These are phyloP conservation scores for Coendou prehensilis DNA, from an alignment of 2,797 vertebrate species.

Conservation along the genomic window DNA sequence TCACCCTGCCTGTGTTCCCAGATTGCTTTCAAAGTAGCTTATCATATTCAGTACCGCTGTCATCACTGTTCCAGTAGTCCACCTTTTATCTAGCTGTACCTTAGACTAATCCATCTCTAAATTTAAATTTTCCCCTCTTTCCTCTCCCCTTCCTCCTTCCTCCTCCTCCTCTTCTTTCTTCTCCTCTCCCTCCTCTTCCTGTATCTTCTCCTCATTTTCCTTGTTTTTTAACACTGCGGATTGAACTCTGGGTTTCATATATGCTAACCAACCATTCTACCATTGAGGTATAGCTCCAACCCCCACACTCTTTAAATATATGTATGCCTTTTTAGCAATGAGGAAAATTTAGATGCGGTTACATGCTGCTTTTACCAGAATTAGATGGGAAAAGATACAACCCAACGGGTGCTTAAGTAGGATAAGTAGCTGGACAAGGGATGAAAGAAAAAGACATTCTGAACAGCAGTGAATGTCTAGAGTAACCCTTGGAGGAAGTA, in stretches of 20 bases:
- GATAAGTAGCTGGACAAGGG: too few relatives aligned
- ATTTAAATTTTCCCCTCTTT: not conserved
- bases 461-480: not conserved
- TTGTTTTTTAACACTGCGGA: not conserved
- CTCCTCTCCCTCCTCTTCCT: too few relatives aligned
- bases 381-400: not conserved
- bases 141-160: not conserved
- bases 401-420: not conserved
- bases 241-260: not conserved
- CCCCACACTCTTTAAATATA: not conserved
- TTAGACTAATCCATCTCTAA: not conserved
- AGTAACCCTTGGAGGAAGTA: not conserved
- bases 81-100: not conserved
- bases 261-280: not conserved
- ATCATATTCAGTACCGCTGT: not conserved
- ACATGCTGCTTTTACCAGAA: not conserved
- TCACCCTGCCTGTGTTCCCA: fast-evolving
- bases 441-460: not conserved
- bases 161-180: fast-evolving
- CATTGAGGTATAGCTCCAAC: not conserved
- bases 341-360: not conserved
- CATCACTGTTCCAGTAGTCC: fast-evolving
- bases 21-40: not conserved
- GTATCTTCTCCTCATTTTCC: not conserved
- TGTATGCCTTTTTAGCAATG: not conserved